phyloP scores from a whole-genome alignment of 2,113 vertebrate species.

The Oreochromis niloticus region DNA sequence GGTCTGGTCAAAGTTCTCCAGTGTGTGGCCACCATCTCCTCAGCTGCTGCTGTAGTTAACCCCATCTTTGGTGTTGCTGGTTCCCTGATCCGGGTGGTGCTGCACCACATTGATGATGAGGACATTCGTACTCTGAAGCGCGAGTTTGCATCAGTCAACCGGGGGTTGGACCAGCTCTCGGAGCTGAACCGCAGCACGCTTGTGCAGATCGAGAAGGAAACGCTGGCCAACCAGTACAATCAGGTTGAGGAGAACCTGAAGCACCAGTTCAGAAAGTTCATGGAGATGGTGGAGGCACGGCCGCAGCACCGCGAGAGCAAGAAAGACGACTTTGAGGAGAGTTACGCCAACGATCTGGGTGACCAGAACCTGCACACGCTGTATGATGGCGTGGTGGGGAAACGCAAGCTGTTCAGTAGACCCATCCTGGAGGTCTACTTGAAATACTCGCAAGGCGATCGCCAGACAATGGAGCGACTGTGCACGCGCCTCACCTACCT shows the following conservation, averaged over 20 bases:
- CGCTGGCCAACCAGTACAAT: slow-evolving; percentile 70
- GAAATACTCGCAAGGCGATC: slow-evolving; percentile 65
- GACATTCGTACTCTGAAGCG: slow-evolving; percentile 72
- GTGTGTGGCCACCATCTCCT: slow-evolving; percentile 73
- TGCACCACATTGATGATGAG: slow-evolving; percentile 74
- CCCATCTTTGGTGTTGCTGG: slow-evolving; percentile 76
- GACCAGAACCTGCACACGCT: slow-evolving; percentile 79
- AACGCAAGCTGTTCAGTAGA: slow-evolving; percentile 71
- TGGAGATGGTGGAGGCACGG: slow-evolving; percentile 70
- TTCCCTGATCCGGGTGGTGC: slow-evolving; percentile 73
- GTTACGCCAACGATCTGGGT: slow-evolving; percentile 63
- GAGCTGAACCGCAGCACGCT: slow-evolving; percentile 58
- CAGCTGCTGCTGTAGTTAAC: slow-evolving; percentile 72
- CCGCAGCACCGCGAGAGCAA: slow-evolving; percentile 46
- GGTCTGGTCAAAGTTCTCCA: slow-evolving; percentile 70
- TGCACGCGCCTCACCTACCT: slow-evolving; percentile 75
- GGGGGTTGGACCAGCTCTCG: slow-evolving; percentile 64
- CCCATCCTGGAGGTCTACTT: slow-evolving; percentile 76
- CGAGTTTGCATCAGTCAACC: slow-evolving; percentile 67
- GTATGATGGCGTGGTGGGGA: slow-evolving; percentile 75
- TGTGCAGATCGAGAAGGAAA: slow-evolving; percentile 72
- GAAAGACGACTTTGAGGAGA: slow-evolving; percentile 62
- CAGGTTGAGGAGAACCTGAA: slow-evolving; percentile 73
- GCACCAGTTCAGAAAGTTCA: slow-evolving; percentile 75
- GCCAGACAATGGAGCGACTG: slow-evolving; percentile 66